Base-by-base conservation (phyloP, 2,888 invertebrate genomes). In the Tillus elongatus region DNA sequence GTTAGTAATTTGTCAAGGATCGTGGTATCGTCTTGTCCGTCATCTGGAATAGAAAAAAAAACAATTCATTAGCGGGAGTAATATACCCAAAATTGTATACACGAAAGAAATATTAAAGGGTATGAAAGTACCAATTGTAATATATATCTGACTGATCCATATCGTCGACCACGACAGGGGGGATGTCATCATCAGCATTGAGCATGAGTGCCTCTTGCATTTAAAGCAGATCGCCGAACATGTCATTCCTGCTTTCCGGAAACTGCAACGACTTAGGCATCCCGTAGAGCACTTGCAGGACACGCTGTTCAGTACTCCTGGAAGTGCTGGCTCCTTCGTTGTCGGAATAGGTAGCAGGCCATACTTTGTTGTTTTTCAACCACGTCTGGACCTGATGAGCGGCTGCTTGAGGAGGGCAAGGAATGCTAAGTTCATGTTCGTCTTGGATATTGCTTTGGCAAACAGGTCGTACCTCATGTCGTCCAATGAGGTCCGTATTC, bases 381-480 rank as follows among this genome's bases (percentile, higher is more conserved):
- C 24, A 19, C 24, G 24, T 19, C 24, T 19, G n/a, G 24, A 19
- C 24, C 24, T 19, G 24, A 19, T 19, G 24, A 19, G 24, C 24
- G 24, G n/a, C 24, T 19, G n/a, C 24, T 19, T 19, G 24, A 19
- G 24, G 24, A n/a, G 24, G 24, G 24, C 6, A 19, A 19, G 24
- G 24, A 19, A 19, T 19, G 24, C 24, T 19, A 19, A 19, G 6
- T 19, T 19, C 24, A 19, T 19, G 24, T n/a, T 19, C 24, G n/a
- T 19, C 24, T 19, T 19, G 24, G 24, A 6, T 19, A 19, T n/a
- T 19, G 24, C 24, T 19, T 19, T 19, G 24, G 24, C 24, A 19
- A 19, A 19, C 6, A 19, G 24, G 24, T 19, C 24, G 24, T 19
- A 19, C 6, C 24, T 19, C n/a, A 19, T 19, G 24, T 19, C 24